phyloP scores from a whole-genome alignment of 2,888 invertebrate species.

The Auanema sp. region DNA sequence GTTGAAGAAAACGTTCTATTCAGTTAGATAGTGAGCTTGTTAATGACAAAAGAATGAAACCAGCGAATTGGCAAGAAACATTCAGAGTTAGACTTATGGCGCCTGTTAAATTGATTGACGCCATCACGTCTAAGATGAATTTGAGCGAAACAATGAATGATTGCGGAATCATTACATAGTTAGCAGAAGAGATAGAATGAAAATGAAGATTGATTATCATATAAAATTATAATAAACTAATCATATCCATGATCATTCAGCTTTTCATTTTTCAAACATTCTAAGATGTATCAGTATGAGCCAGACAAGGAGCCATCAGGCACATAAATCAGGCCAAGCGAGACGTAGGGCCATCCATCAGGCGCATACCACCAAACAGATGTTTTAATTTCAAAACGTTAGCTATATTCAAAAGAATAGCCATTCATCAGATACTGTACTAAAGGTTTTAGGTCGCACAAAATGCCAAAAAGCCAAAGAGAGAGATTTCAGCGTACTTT shows the following conservation, averaged over 20 bases:
- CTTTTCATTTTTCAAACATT: not conserved
- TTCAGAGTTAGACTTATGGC: too few species aligned
- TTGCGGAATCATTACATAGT: too few species aligned
- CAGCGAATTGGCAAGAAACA: too few species aligned
- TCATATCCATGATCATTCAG: not conserved
- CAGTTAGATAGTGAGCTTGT: too few species aligned
- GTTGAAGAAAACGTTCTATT: too few species aligned
- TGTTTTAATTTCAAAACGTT: conserved; percentile 24
- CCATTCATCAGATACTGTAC: conserved; percentile 2
- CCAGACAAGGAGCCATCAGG: conserved; percentile 8
- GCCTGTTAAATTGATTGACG: too few species aligned
- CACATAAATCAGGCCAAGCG: conserved; percentile 18
- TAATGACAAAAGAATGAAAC: too few species aligned
- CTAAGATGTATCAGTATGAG: not conserved
- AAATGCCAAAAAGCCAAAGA: not conserved
- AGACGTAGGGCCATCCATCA: conserved; percentile 19
- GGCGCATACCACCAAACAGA: conserved; percentile 22
- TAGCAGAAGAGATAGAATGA: too few species aligned
- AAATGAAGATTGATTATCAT: too few species aligned
- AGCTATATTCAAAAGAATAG: conserved; percentile 2
- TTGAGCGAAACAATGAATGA: too few species aligned
- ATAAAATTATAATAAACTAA: too few species aligned
- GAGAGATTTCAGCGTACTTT: not conserved
- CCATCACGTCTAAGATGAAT: too few species aligned
- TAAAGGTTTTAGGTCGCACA: not conserved